Conservation (phyloP, 2,888 invertebrate genomes). For the Pristionchus arcanus region DNA sequence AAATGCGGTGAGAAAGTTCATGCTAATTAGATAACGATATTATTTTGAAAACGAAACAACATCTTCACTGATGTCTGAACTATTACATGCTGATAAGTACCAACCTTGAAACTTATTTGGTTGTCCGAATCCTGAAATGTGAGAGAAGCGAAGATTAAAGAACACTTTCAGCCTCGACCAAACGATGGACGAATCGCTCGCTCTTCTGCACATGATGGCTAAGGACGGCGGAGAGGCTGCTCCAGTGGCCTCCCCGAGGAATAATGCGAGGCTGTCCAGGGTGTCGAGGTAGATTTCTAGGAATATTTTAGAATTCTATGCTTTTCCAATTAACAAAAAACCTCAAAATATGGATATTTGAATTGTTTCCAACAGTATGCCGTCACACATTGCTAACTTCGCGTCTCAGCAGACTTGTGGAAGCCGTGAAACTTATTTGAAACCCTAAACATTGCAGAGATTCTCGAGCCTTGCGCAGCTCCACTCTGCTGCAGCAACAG, state of each 20-base stretch:
- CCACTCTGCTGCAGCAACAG: slow-evolving; percentile 4
- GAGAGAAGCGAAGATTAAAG: not conserved
- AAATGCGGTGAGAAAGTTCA: too few relatives aligned
- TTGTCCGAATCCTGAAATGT: not conserved
- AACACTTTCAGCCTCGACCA: not conserved
- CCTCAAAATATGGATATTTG: too few relatives aligned
- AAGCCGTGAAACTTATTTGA: not conserved
- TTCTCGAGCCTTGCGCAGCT: not conserved
- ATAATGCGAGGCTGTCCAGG: not conserved
- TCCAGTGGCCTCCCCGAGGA: not conserved
- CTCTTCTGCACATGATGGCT: slow-evolving; percentile 14
- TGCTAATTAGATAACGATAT: too few relatives aligned
- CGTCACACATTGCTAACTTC: not conserved
- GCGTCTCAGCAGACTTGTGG: not conserved
- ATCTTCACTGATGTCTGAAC: too few relatives aligned
- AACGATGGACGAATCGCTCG: slow-evolving; percentile 39
- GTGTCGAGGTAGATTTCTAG: slow-evolving; percentile 3
- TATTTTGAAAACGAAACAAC: too few relatives aligned
- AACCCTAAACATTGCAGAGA: not conserved
- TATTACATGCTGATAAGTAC: too few relatives aligned
- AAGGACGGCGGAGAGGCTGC: not conserved
- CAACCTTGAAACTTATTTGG: not conserved
- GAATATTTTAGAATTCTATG: too few relatives aligned
- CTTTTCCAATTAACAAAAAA: too few relatives aligned
- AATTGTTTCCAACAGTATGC: too few relatives aligned